Conservation (phyloP, 2,113 vertebrate species). For the Syrrhaptes paradoxus region DNA sequence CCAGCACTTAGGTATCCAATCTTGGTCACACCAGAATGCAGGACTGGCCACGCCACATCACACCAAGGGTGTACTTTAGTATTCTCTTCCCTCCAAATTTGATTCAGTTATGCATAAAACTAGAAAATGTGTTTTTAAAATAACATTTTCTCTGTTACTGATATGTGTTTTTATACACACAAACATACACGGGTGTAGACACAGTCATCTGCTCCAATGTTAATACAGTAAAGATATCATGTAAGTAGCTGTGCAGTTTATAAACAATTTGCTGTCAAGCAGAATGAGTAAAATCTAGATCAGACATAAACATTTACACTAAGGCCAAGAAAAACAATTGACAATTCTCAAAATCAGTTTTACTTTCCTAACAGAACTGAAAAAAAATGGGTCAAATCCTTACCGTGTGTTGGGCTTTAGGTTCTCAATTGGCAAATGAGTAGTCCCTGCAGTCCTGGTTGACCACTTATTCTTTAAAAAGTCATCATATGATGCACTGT, state of each 20-base stretch:
- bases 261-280: not conserved
- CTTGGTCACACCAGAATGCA: not conserved
- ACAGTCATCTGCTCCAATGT: not conserved
- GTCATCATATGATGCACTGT: slow-evolving; percentile 96
- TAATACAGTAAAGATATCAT: not conserved
- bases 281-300: not conserved
- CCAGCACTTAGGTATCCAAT: not conserved
- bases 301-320: not conserved
- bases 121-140: not conserved
- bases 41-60: not conserved
- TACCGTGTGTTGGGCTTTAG: slow-evolving; percentile 98
- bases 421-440: slow-evolving; percentile 93
- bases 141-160: not conserved
- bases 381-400: not conserved
- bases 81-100: accelerated
- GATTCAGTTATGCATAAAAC: not conserved
- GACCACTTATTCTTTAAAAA: slow-evolving; percentile 96
- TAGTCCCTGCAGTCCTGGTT: slow-evolving; percentile 79
- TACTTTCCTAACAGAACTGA: not conserved
- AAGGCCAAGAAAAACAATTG: not conserved
- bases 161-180: not conserved
- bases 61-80: not conserved
- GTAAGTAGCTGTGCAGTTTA: not conserved
- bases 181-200: not conserved
- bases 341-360: not conserved